These are phyloP conservation scores for Adelosebastes latens DNA, from an alignment of 2,797 vertebrate species.

Conservation along the genomic window DNA sequence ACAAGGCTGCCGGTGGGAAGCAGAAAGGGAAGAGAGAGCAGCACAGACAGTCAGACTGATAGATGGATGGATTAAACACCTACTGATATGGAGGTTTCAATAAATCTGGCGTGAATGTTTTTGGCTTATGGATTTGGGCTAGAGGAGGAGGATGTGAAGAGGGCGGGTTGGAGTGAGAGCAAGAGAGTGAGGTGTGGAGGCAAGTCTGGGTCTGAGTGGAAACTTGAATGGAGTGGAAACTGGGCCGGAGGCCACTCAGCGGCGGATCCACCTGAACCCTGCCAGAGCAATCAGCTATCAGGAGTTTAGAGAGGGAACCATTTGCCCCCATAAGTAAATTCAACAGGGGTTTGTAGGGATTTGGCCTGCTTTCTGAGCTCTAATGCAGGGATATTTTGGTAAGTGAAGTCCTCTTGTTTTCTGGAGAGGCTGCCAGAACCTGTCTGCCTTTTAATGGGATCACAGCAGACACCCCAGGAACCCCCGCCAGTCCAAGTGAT, in stretches of 20 bases:
- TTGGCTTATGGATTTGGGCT: slow-evolving; percentile 39
- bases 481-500: slow-evolving; percentile 79
- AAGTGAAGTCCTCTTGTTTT: slow-evolving; percentile 77
- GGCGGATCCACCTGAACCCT: slow-evolving; percentile 77
- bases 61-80: slow-evolving; percentile 47
- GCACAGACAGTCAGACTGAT: slow-evolving; percentile 32
- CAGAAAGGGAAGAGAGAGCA: slow-evolving; percentile 13
- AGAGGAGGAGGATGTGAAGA: slow-evolving; percentile 56
- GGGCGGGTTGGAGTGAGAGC: slow-evolving; percentile 40
- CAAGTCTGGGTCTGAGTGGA: slow-evolving; percentile 76
- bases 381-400: slow-evolving; percentile 70
- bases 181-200: slow-evolving; percentile 59
- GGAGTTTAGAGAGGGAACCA: slow-evolving; percentile 66
- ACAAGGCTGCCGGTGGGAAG: slow-evolving; percentile 12
- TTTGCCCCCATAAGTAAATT: slow-evolving; percentile 69
- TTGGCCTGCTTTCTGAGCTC: slow-evolving; percentile 66
- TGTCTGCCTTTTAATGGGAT: slow-evolving; percentile 77
- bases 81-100: slow-evolving; percentile 50
- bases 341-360: slow-evolving; percentile 72
- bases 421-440: slow-evolving; percentile 70
- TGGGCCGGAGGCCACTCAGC: slow-evolving; percentile 77
- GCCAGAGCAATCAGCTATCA: slow-evolving; percentile 81
- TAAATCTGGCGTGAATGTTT: slow-evolving; percentile 55
- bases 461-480: slow-evolving; percentile 72
- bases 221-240: slow-evolving; percentile 82